Evolutionary conservation across 2,888 invertebrate genomes (phyloP).

Genomic region (Ectropis crepuscularia): DNA sequence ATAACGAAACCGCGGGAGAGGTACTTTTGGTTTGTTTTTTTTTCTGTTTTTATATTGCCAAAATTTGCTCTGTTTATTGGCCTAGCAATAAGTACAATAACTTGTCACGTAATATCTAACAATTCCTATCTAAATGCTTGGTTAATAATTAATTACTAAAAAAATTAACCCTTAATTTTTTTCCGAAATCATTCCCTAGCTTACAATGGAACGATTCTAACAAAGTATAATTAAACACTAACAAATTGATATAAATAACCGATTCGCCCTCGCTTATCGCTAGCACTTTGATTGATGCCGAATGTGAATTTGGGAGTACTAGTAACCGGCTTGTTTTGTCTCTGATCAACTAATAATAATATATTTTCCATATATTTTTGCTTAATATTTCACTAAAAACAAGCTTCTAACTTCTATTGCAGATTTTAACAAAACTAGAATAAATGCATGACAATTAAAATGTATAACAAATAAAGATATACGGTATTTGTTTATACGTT

Average conservation of each 20-base stretch:
- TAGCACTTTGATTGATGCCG: conserved; percentile 28
- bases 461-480: background rate
- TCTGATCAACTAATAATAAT: conserved; percentile 1
- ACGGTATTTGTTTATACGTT: background rate
- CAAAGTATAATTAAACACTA: conserved; percentile 12
- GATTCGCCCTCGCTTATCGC: conserved; percentile 21
- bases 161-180: too few relatives aligned
- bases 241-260: conserved; percentile 17
- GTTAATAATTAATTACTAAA: too few relatives aligned
- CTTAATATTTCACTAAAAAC: conserved; percentile 4
- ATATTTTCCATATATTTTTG: background rate
- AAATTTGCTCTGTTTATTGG: too few relatives aligned
- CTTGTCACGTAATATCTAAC: too few relatives aligned
- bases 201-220: conserved; percentile 15
- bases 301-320: conserved; percentile 1
- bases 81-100: too few relatives aligned
- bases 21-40: too few relatives aligned
- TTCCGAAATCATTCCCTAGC: too few relatives aligned
- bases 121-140: too few relatives aligned
- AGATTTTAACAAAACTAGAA: background rate
- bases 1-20: too few relatives aligned
- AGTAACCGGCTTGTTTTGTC: conserved; percentile 14
- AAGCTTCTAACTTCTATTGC: background rate
- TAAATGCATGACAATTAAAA: background rate
- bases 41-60: too few relatives aligned